A percentile compares a stretch with the other conserved stretches of the same genome.
Evolutionary conservation across 2,113 vertebrate genomes (phyloP).

Genomic region (Greenwoodochromis staneri): DNA sequence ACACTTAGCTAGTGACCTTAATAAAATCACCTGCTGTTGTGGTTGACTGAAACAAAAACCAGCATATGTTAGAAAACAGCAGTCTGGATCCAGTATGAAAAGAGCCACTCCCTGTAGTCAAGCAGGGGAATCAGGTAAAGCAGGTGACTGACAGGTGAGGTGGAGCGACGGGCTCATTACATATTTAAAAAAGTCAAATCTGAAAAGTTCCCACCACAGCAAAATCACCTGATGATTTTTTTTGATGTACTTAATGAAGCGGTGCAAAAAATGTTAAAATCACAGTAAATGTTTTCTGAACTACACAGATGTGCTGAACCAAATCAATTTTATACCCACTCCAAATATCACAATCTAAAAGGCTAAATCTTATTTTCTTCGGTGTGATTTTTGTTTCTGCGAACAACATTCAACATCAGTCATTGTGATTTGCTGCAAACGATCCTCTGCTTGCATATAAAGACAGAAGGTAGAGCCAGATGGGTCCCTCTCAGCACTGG

Average conservation of each 20-base stretch:
- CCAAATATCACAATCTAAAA: not conserved
- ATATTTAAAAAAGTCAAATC: not conserved
- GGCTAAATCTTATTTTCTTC: not conserved
- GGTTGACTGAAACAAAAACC: not conserved
- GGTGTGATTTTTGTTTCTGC: rapidly evolving
- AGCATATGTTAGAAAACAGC: not conserved
- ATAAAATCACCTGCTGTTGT: not conserved
- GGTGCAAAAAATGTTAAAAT: not conserved
- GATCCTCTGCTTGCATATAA: not conserved
- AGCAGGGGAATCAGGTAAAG: not conserved
- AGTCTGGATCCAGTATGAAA: not conserved
- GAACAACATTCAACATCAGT: not conserved
- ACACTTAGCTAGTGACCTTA: not conserved
- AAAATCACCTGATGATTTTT: not conserved
- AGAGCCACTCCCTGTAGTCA: slow-evolving; percentile 4
- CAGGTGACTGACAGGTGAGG: not conserved
- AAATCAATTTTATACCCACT: not conserved
- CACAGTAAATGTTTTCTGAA: not conserved
- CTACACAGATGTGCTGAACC: not conserved
- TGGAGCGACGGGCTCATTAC: rapidly evolving
- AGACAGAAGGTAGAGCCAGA: not conserved
- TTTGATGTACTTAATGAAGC: not conserved
- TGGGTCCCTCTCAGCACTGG: not conserved
- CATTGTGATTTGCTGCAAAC: rapidly evolving
- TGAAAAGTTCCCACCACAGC: not conserved